Conservation (phyloP, 35 echinoderm and acorn worm species). For the Lytechinus variegatus region DNA sequence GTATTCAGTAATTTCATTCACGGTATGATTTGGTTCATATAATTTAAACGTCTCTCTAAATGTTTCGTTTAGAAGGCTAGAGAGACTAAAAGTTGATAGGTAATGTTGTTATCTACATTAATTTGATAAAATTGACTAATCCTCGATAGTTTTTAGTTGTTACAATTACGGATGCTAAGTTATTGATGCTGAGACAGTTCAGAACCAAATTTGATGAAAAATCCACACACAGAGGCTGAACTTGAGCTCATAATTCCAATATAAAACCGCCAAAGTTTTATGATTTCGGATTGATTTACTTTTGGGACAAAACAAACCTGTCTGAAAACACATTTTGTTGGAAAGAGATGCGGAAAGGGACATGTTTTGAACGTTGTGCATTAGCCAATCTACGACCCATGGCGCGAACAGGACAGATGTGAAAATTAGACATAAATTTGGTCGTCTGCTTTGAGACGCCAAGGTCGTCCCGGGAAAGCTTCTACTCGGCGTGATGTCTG, state of each 20-base stretch:
- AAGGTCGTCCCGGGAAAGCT: conserved; percentile 13
- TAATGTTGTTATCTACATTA: too few species aligned
- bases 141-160: too few species aligned
- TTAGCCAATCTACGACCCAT: conserved; percentile 27
- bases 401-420: conserved; percentile 43
- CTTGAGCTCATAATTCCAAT: neutral
- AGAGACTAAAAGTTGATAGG: too few species aligned
- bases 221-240: too few species aligned
- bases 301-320: neutral
- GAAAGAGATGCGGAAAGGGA: neutral
- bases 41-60: too few species aligned
- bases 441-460: conserved; percentile 45
- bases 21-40: too few species aligned
- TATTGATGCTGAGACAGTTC: too few species aligned
- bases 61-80: too few species aligned
- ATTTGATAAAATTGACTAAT: too few species aligned
- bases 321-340: neutral
- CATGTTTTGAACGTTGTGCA: neutral
- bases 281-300: neutral
- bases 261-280: neutral
- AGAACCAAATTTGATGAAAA: too few species aligned
- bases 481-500: conserved; percentile 15
- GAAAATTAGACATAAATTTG: conserved; percentile 41
- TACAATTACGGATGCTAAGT: too few species aligned
- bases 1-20: too few species aligned